Evolutionary conservation across 2,888 invertebrate species (phyloP).

Genomic region (Tubulanus polymorphus): DNA sequence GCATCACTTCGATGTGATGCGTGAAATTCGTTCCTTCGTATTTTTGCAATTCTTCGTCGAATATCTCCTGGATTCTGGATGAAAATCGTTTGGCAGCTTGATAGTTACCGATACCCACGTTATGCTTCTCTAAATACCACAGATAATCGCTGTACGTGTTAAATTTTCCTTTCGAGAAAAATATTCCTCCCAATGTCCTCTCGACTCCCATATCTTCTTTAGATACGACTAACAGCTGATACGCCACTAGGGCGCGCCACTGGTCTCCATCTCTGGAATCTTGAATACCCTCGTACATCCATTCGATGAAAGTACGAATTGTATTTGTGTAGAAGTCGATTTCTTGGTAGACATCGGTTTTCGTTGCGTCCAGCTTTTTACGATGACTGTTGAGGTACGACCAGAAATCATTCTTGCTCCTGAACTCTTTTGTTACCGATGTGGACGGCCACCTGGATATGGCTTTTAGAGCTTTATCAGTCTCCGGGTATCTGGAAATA

Average conservation of each 20-base stretch:
- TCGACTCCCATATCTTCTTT: constrained; percentile 9
- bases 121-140: constrained; percentile 8
- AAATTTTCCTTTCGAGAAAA: constrained; percentile 3
- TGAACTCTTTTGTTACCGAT: not conserved
- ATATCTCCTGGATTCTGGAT: not conserved
- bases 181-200: not conserved
- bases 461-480: constrained; percentile 30
- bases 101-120: constrained; percentile 9
- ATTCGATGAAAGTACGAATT: constrained; percentile 3
- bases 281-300: constrained; percentile 39
- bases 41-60: constrained; percentile 1
- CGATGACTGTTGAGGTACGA: not conserved
- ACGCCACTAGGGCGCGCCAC: constrained; percentile 3
- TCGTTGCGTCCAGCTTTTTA: not conserved
- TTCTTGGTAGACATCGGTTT: not conserved
- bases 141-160: constrained; percentile 7
- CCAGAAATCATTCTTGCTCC: not conserved
- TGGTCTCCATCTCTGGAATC: constrained; percentile 5
- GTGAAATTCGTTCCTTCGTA: not conserved
- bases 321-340: not conserved
- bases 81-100: constrained; percentile 1
- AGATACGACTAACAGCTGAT: constrained; percentile 4
- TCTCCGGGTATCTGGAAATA: constrained; percentile 36
- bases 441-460: constrained; percentile 18
- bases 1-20: not conserved